Evolutionary conservation across 1,140 invertebrate species (phyloP).

Genomic region (Brachionus sp.): DNA sequence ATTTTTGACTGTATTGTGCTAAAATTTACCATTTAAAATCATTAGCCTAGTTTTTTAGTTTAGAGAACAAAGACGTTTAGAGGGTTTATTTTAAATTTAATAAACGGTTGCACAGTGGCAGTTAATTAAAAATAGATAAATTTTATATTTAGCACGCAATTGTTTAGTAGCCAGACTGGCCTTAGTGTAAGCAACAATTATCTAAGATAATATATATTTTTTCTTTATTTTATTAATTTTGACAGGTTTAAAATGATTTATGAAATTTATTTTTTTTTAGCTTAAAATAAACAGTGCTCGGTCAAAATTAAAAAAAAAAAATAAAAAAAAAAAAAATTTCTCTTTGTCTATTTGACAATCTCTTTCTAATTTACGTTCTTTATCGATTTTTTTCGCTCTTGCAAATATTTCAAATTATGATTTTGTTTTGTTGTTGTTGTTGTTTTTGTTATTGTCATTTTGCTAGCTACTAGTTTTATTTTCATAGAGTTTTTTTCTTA

Average conservation of each 20-base stretch:
- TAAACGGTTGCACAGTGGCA: neutral
- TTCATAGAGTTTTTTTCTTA: neutral
- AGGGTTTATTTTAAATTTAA: constrained; percentile 13
- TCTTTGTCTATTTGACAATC: constrained; percentile 1
- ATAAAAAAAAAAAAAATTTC: neutral
- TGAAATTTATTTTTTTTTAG: neutral
- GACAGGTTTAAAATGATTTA: constrained; percentile 23
- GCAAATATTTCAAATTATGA: constrained; percentile 21
- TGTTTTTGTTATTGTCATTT: neutral
- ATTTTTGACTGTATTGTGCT: neutral
- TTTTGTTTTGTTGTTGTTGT: neutral
- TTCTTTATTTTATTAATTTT: neutral
- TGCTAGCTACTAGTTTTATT: neutral
- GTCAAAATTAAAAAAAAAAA: neutral
- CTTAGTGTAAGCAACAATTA: neutral
- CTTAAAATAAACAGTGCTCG: neutral
- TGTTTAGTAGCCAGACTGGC: neutral
- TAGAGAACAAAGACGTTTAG: neutral
- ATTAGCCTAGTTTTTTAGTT: constrained; percentile 8
- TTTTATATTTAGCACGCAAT: neutral
- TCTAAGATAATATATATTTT: neutral
- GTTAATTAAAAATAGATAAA: constrained; percentile 1
- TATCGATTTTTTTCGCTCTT: constrained; percentile 6
- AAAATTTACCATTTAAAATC: neutral
- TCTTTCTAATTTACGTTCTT: neutral